Base-by-base conservation (phyloP, 2,888 invertebrate genomes). In the Leptopterna dolabrata region DNA sequence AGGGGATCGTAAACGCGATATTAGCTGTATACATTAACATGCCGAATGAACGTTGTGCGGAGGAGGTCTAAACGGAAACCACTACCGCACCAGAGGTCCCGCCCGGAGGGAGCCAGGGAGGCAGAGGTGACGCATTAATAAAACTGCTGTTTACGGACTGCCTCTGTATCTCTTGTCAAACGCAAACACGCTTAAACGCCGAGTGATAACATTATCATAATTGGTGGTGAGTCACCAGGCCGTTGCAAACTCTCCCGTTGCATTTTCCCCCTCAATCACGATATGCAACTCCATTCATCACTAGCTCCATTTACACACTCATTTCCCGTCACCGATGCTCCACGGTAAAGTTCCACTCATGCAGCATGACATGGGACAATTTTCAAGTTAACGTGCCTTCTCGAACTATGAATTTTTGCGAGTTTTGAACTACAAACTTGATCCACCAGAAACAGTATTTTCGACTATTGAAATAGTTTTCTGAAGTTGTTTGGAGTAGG, bases 11-110 rank as follows among this genome's bases (percentile, higher is more conserved):
- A 78, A 78, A 45, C 78, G 78, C 41, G 78, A 78, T 43, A 78
- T 78, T 78, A 78, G 78, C 78, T 45, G 78, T 45, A 78, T 78
- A 78, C 78, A 78, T 78, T 78, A 45, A 78, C 78, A 78, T 78
- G 7, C n/a, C 24, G 43, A 78, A 78, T 78, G 78, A 78, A 16
- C 41, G 30, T 16, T 73, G 29, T n/a, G n/a, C 29, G 73, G 36
- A 73, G 73, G 19, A 36, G 29, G 16, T 16, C 7, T 7, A 16
- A 73, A 63, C 63, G 63, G 63, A 24, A 24, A 2, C 16, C 63
- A 19, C 19, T 24, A 63, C 63, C 63, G 27, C 63, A 63, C 24
- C 63, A 9, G 63, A 63, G 51, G 51, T 19, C 13, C n/a, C 51
- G 16, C 51, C 6, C 6, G 63, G 63, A 73, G 36, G 16, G 41